Evolutionary conservation across 1,140 invertebrate genomes (phyloP), one percentile per base, ranked within the genome.

Genomic region (Drusus annulatus): DNA sequence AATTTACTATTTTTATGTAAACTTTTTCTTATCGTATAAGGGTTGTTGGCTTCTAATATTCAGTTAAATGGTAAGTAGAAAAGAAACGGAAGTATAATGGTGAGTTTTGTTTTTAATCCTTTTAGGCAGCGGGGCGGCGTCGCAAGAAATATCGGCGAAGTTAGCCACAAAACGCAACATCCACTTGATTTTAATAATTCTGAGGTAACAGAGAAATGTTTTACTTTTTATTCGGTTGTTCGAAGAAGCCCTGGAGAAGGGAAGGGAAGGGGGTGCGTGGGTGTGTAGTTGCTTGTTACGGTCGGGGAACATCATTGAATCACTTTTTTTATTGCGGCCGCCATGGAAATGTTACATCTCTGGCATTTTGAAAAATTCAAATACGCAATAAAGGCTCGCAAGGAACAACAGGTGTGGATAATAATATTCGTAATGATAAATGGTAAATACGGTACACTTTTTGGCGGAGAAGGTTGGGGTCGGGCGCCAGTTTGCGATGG

Each of bases 321-420:
- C 82, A 73, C 82, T 76, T 83, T 83, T 75, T 83, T 83, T 83
- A 83, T 81, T 83, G 78, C 60, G 58, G 54, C 78, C 78, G 52
- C 71, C 60, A 25, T 50, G 68, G 71, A 80, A 65, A 76, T 80
- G 23, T 80, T 76, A 76, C 60, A 76, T 76, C 63, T 76, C 73
- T 23, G 73, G 65, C 58, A 58, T 76, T 80, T 76, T 76, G 60
- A 83, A 83, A 82, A 79, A 83, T 81, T 83, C 75, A 81, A 83
- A 81, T 79, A 68, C 62, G 76, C 82, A 78, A 80, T 81, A 80
- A 78, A 79, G 77, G 68, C 63, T 52, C 77, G 76, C 58, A 31
- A 71, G 58, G 31, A 81, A 82, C 83, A 84, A 81, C 83, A 84
- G 81, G 83, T 84, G 83, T 77, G 76, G 73, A 79, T 84, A 81